Conservation (phyloP, 2,113 vertebrate genomes). For the Ploceus nigricollis region DNA sequence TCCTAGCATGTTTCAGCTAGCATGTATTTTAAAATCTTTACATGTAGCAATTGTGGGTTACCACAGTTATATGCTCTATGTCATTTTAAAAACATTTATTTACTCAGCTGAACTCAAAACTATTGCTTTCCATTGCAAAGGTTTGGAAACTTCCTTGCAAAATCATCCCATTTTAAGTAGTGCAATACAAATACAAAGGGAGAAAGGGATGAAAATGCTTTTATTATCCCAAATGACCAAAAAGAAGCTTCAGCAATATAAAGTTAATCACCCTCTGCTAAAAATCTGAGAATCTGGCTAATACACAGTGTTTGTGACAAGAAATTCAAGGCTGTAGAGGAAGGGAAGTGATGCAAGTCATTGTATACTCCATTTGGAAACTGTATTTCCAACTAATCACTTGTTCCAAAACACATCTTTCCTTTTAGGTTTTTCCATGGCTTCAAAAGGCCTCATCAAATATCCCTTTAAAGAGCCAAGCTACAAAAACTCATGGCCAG, state of each 20-base stretch:
- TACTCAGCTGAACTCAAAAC: neutral
- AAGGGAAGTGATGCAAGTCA: neutral
- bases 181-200: neutral
- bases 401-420: neutral
- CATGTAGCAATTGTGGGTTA: neutral
- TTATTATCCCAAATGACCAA: neutral
- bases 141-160: neutral
- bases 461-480: neutral
- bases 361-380: neutral
- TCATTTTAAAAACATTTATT: neutral
- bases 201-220: neutral
- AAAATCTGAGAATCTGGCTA: neutral
- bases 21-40: neutral
- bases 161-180: neutral
- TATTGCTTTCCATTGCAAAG: neutral
- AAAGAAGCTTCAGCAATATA: neutral
- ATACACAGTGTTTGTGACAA: neutral
- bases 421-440: neutral
- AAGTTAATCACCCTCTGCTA: neutral
- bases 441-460: neutral
- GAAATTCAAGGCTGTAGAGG: neutral
- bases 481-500: neutral
- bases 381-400: neutral
- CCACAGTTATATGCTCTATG: neutral
- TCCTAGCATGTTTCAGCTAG: neutral